Conservation (phyloP, 2,113 vertebrate genomes). For the Oxyura jamaicensis region DNA sequence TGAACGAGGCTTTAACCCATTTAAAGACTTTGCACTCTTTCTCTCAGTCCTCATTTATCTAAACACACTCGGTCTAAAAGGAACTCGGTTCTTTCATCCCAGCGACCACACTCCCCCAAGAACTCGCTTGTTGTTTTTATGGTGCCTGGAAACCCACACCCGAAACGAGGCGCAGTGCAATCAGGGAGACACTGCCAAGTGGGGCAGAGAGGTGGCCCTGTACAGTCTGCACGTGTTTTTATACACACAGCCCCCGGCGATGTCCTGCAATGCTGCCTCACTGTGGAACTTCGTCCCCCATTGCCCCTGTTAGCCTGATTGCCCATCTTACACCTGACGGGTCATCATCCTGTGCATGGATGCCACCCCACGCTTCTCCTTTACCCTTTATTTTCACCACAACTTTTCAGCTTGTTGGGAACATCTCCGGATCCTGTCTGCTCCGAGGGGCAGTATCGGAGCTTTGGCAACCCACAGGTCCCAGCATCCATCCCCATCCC, state of each 20-base stretch:
- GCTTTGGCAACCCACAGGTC: too few species aligned
- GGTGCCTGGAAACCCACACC: neutral
- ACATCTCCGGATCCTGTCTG: neutral
- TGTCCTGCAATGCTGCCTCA: neutral
- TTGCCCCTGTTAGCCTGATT: rapidly evolving
- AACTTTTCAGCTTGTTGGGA: neutral
- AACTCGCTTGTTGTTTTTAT: rapidly evolving
- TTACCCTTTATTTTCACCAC: too few species aligned
- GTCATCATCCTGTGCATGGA: rapidly evolving
- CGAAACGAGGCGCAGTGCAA: rapidly evolving
- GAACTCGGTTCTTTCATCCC: neutral
- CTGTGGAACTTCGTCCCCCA: rapidly evolving
- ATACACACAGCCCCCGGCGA: too few species aligned
- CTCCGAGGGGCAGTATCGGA: too few species aligned
- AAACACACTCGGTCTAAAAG: neutral
- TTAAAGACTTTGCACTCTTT: neutral
- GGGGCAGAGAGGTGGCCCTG: too few species aligned
- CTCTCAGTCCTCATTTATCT: too few species aligned
- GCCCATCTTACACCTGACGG: neutral
- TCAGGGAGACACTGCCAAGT: neutral
- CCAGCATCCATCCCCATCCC: too few species aligned
- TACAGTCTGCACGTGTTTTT: neutral
- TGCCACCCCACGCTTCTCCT: neutral
- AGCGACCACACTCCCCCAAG: neutral
- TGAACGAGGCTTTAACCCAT: neutral